A percentile compares a stretch with the other conserved stretches of the same genome.
Evolutionary conservation across 2,888 invertebrate species (phyloP).

Genomic region (Ichneumon xanthorius): DNA sequence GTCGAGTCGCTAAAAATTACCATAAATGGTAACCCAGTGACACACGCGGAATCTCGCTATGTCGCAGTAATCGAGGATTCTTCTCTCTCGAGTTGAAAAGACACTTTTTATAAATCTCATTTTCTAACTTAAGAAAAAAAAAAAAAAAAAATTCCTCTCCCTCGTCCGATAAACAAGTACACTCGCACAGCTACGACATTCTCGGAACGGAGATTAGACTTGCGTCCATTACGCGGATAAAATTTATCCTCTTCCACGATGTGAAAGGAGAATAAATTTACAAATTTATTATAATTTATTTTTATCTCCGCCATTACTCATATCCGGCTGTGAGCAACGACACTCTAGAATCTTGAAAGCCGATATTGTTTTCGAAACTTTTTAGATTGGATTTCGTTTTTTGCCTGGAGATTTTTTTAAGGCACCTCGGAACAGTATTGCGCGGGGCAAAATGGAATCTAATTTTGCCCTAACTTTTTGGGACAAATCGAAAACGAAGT

Average conservation of each 20-base stretch:
- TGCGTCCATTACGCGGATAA: neutral
- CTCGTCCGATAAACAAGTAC: neutral
- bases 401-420: too few species aligned
- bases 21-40: constrained; percentile 44
- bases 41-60: constrained; percentile 39
- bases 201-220: neutral
- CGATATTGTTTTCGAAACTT: too few species aligned
- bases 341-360: too few species aligned
- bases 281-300: constrained; percentile 1
- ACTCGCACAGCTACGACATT: neutral
- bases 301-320: neutral
- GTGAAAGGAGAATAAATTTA: constrained; percentile 21
- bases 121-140: neutral
- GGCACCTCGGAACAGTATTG: too few species aligned
- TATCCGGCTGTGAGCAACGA: too few species aligned
- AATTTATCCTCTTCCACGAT: constrained; percentile 8
- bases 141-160: neutral
- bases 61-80: constrained; percentile 28
- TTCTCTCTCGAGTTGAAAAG: constrained; percentile 36
- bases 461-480: too few species aligned
- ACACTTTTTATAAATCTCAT: constrained; percentile 54
- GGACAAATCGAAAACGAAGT: too few species aligned
- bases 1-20: constrained; percentile 20
- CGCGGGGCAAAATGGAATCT: too few species aligned
- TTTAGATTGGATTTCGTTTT: too few species aligned